These are phyloP conservation scores for Holacanthella duospinosa DNA, from an alignment of 2,888 invertebrate genomes.

Conservation along the genomic window DNA sequence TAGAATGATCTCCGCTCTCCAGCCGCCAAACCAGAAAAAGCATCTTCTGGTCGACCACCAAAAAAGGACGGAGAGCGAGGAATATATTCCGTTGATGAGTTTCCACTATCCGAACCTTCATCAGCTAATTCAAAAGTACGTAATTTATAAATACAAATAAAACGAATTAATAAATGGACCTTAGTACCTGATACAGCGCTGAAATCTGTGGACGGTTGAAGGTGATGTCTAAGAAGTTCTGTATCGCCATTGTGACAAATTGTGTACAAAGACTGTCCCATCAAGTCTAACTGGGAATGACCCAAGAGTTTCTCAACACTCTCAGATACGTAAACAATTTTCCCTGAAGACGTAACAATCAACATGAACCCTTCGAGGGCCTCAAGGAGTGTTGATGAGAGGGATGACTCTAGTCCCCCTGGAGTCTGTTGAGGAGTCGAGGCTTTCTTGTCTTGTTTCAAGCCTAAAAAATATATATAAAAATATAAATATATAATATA, in stretches of 20 bases:
- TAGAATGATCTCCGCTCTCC: slow-evolving; percentile 45
- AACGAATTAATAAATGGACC: too few relatives aligned
- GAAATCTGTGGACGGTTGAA: slow-evolving; percentile 32
- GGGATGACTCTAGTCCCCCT: slow-evolving; percentile 26
- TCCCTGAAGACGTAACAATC: slow-evolving; percentile 66
- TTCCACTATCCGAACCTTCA: slow-evolving; percentile 21
- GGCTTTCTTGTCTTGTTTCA: slow-evolving; percentile 33
- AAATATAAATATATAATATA: background rate
- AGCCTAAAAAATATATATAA: slow-evolving; percentile 21
- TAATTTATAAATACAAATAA: too few relatives aligned
- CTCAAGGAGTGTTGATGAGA: slow-evolving; percentile 39
- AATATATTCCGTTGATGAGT: slow-evolving; percentile 29
- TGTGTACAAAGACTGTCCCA: slow-evolving; percentile 68
- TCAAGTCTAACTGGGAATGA: slow-evolving; percentile 72
- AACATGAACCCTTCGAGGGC: slow-evolving; percentile 65
- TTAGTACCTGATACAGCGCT: background rate
- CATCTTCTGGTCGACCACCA: slow-evolving; percentile 37
- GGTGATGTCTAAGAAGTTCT: slow-evolving; percentile 42
- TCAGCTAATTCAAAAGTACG: slow-evolving; percentile 11
- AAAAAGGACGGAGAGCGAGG: slow-evolving; percentile 38
- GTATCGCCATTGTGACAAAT: slow-evolving; percentile 73
- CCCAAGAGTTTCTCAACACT: slow-evolving; percentile 75
- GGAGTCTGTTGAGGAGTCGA: slow-evolving; percentile 17
- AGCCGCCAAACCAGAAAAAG: slow-evolving; percentile 35
- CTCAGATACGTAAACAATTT: slow-evolving; percentile 73